Conservation (phyloP, 2,113 vertebrate genomes). For the Accipiter cooperii region DNA sequence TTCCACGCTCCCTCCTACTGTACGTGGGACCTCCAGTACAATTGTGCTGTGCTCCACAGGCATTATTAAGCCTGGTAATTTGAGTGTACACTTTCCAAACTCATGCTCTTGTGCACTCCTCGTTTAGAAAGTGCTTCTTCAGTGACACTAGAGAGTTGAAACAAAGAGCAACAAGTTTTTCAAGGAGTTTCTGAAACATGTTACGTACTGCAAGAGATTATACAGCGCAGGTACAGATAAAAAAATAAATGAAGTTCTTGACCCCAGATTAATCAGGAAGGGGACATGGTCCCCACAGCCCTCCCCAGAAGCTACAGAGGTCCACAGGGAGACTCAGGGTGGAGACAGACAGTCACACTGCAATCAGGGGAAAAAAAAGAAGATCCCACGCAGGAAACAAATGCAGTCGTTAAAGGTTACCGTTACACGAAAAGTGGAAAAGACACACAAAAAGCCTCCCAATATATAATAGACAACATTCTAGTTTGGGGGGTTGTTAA, state of each 20-base stretch:
- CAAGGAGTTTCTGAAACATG: not conserved
- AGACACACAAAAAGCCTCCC: not conserved
- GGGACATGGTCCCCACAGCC: not conserved
- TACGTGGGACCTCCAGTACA: not conserved
- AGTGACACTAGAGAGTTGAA: not conserved
- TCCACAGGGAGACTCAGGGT: not conserved
- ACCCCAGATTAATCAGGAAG: not conserved
- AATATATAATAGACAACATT: not conserved
- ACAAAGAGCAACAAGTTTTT: not conserved
- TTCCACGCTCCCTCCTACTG: not conserved
- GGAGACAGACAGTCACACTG: not conserved
- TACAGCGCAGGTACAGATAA: not conserved
- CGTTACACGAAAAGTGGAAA: not conserved
- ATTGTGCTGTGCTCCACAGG: not conserved
- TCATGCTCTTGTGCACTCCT: not conserved
- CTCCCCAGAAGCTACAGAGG: not conserved
- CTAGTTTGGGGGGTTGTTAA: rapidly evolving
- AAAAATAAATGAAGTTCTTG: not conserved
- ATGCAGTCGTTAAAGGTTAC: not conserved
- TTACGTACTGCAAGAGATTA: not conserved
- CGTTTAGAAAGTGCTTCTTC: not conserved
- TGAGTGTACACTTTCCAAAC: rapidly evolving
- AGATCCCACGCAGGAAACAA: rapidly evolving
- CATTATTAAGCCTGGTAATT: not conserved
- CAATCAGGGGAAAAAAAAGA: rapidly evolving